A percentile compares a stretch with the other conserved stretches of the same genome.
Evolutionary conservation across 2,888 invertebrate species (phyloP).

Genomic region (Argynnis bischoffii): DNA sequence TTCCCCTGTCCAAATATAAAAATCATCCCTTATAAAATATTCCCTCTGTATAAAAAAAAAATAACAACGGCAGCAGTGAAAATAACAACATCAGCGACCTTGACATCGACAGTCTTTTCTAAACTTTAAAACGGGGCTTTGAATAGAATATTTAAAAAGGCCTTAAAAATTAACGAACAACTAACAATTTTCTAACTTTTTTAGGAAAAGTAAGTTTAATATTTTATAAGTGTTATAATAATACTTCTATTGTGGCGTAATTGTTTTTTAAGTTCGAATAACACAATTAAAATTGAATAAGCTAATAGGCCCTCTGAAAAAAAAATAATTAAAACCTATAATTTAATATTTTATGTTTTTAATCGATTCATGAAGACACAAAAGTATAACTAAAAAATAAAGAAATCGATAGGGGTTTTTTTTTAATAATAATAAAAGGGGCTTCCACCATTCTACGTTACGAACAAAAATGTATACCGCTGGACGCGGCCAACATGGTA

Average conservation of each 20-base stretch:
- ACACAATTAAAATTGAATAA: too few relatives aligned
- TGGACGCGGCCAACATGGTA: constrained; percentile 79
- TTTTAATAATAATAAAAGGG: constrained; percentile 3
- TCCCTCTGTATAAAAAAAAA: background rate
- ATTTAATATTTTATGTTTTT: too few relatives aligned
- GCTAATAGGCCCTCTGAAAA: too few relatives aligned
- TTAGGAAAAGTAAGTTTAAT: too few relatives aligned
- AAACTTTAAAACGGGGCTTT: background rate
- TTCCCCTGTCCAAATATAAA: constrained; percentile 70
- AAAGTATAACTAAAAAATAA: background rate
- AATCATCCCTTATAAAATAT: constrained; percentile 34
- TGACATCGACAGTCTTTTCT: background rate
- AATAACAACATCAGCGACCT: background rate
- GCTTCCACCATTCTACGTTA: constrained; percentile 47
- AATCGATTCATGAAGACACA: too few relatives aligned
- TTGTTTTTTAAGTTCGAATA: too few relatives aligned
- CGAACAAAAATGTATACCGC: constrained; percentile 69
- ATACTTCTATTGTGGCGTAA: too few relatives aligned
- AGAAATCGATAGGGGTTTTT: background rate
- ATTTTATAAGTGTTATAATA: too few relatives aligned
- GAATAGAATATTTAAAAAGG: constrained; percentile 4
- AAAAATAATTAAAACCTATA: too few relatives aligned
- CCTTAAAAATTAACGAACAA: too few relatives aligned
- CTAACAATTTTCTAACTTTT: too few relatives aligned
- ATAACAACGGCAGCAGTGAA: background rate